Conservation (phyloP, 2,797 vertebrate species). For the Mus spretus region DNA sequence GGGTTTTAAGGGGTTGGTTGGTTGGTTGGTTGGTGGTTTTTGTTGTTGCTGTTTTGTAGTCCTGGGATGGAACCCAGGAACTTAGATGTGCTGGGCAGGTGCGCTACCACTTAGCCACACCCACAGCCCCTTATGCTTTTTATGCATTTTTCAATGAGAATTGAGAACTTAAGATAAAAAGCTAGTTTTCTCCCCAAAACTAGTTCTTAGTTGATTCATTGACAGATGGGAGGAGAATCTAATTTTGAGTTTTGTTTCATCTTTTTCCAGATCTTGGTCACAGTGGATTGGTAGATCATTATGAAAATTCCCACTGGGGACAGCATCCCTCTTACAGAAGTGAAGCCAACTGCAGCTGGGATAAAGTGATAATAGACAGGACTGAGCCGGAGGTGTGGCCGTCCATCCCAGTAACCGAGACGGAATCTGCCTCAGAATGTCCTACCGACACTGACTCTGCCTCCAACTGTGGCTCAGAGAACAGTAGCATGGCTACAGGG, state of each 20-base stretch:
- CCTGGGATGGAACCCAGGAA: neutral
- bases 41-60: neutral
- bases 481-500: conserved; percentile 98
- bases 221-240: conserved; percentile 30
- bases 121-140: neutral
- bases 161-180: conserved; percentile 14
- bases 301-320: conserved; percentile 96
- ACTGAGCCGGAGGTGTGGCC: conserved; percentile 95
- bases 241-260: conserved; percentile 78
- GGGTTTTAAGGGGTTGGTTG: neutral
- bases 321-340: conserved; percentile 91
- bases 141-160: neutral
- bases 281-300: conserved; percentile 94
- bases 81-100: neutral
- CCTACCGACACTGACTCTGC: conserved; percentile 94
- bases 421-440: conserved; percentile 95
- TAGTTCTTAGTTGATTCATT: neutral
- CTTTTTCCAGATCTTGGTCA: conserved; percentile 92
- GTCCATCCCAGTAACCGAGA: conserved; percentile 92
- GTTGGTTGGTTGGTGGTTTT: neutral
- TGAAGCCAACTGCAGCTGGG: conserved; percentile 93
- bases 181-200: neutral
- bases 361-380: conserved; percentile 95
- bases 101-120: neutral
- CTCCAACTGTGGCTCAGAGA: conserved; percentile 92